Conservation (phyloP, 1,140 invertebrate species). For the Drosophila sechellia region DNA sequence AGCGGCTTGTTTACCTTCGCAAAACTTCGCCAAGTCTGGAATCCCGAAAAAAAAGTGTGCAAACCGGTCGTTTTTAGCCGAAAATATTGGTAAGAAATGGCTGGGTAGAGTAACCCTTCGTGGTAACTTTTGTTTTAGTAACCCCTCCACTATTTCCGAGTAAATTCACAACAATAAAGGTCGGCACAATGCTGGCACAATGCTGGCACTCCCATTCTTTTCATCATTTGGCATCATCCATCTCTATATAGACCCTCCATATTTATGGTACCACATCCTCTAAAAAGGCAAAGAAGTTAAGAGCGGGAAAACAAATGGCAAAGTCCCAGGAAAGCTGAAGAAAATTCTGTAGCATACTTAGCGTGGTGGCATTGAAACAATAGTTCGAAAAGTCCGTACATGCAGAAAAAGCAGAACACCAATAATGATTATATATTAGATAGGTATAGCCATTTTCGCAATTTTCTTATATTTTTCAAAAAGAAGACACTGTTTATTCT, state of each 20-base stretch:
- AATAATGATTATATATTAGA: neutral
- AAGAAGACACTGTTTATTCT: too few relatives aligned
- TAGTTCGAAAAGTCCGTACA: constrained; percentile 35
- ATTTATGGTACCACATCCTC: neutral
- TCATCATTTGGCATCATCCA: constrained; percentile 26
- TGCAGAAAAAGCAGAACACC: neutral
- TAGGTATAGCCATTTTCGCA: too few relatives aligned
- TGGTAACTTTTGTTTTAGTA: constrained; percentile 6
- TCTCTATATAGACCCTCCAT: constrained; percentile 18
- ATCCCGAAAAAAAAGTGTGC: neutral
- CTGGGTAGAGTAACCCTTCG: neutral
- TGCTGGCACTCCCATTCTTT: constrained; percentile 8
- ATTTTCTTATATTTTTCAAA: too few relatives aligned
- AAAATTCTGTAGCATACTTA: constrained; percentile 73
- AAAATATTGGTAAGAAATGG: neutral
- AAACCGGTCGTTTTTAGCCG: neutral
- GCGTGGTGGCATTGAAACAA: constrained; percentile 74
- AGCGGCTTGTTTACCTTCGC: constrained; percentile 27
- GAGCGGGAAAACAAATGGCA: neutral
- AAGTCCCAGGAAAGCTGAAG: constrained; percentile 44
- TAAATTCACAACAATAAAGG: constrained; percentile 31
- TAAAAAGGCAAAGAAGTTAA: constrained; percentile 31
- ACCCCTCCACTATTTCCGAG: constrained; percentile 24
- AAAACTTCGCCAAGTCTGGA: constrained; percentile 13
- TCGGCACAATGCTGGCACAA: constrained; percentile 8